Conservation (phyloP, 2,113 vertebrate genomes). For the Hypomesus transpacificus region DNA sequence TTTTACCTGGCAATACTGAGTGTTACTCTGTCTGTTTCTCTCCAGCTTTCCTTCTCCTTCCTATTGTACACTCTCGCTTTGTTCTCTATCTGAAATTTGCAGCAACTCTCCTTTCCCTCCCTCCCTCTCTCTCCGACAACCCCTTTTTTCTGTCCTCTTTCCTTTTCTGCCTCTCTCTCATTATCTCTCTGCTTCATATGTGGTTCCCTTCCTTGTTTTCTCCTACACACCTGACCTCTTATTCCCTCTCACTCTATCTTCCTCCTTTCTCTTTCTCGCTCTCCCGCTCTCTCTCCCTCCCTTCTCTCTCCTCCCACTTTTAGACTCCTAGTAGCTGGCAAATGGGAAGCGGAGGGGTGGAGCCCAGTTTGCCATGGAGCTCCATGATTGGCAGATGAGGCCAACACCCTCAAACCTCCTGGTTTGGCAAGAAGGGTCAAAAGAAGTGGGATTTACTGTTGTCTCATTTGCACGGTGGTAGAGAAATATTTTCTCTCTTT, state of each 20-base stretch:
- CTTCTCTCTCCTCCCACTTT: conserved; percentile 23
- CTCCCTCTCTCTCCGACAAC: not conserved
- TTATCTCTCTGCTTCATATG: not conserved
- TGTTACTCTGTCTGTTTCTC: conserved; percentile 6
- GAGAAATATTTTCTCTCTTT: conserved; percentile 7
- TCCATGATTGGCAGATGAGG: conserved; percentile 49
- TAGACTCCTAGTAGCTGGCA: conserved; percentile 35
- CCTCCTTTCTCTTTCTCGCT: not conserved
- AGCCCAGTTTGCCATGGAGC: conserved; percentile 1
- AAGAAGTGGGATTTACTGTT: conserved; percentile 21
- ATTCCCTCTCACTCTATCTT: conserved; percentile 12
- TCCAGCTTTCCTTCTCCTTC: conserved; percentile 7
- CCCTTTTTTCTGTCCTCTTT: not conserved
- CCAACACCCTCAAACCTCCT: conserved; percentile 44
- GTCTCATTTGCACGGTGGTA: conserved; percentile 2
- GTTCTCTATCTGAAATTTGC: not conserved
- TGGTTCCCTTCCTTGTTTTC: not conserved
- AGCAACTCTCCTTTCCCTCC: not conserved
- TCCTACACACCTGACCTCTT: conserved; percentile 7
- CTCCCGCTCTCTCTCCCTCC: conserved; percentile 13
- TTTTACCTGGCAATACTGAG: conserved; percentile 31
- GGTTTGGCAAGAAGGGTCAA: conserved; percentile 11
- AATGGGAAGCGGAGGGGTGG: not conserved
- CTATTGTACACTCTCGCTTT: not conserved
- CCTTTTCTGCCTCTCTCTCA: not conserved